Percentiles rank a stretch among this genome's conserved stretches.
Conservation (phyloP, 2,113 vertebrate species). For the Callipepla squamata region DNA sequence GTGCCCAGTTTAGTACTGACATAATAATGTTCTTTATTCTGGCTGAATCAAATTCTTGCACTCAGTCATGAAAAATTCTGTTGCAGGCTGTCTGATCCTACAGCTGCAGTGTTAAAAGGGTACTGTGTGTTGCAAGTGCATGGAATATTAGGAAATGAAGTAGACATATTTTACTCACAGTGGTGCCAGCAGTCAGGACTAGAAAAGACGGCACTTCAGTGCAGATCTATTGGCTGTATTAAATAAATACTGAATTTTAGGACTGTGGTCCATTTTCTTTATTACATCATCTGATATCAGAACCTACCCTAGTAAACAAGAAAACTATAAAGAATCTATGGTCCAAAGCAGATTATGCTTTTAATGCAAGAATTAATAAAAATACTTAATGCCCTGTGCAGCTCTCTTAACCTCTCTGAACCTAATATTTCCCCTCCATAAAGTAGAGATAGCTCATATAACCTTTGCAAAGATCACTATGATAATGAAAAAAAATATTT, state of each 20-base stretch:
- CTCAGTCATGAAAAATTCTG: neutral
- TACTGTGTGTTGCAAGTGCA: neutral
- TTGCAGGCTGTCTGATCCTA: neutral
- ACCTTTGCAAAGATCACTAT: neutral
- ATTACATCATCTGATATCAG: neutral
- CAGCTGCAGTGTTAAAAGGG: neutral
- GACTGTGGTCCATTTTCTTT: neutral
- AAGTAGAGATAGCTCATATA: neutral
- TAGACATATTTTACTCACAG: neutral
- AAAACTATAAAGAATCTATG: neutral
- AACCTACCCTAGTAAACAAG: neutral
- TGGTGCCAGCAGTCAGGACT: neutral
- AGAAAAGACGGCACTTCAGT: neutral
- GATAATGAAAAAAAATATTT: neutral
- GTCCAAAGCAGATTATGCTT: neutral
- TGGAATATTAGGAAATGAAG: neutral
- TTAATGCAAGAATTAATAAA: neutral
- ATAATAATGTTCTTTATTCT: neutral
- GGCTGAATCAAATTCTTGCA: neutral
- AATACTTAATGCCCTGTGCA: neutral
- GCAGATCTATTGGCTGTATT: neutral
- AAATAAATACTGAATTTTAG: neutral
- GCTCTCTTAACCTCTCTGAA: neutral
- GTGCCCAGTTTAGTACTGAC: neutral
- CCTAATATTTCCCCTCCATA: neutral